Conservation (phyloP, 2,113 vertebrate genomes). For the Orthonyx spaldingii region DNA sequence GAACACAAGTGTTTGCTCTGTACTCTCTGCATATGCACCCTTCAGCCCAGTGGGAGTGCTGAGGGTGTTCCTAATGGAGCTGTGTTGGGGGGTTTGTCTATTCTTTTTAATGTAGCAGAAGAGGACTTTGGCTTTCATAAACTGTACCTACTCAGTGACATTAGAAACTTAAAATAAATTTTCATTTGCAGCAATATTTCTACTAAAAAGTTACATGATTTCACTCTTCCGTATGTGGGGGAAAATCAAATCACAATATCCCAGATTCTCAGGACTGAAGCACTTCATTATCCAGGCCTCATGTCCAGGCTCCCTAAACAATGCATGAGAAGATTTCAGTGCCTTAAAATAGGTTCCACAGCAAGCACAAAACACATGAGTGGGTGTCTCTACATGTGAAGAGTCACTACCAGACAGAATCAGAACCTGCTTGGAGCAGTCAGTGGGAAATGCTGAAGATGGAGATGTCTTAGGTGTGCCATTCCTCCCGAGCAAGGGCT, state of each 20-base stretch:
- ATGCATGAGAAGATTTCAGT: not conserved
- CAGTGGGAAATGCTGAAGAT: not conserved
- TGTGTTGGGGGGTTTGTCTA: not conserved
- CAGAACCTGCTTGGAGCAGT: not conserved
- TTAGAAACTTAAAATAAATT: constrained; percentile 64
- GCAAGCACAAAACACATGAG: not conserved
- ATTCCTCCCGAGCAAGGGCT: not conserved
- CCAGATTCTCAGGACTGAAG: not conserved
- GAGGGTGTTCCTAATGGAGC: constrained; percentile 7
- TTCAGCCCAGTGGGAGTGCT: not conserved
- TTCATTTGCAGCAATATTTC: constrained; percentile 40
- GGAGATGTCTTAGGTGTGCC: fast-evolving
- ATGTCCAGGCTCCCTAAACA: not conserved
- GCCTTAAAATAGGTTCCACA: not conserved
- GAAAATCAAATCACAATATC: not conserved
- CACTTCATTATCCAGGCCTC: not conserved
- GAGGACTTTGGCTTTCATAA: constrained; percentile 51
- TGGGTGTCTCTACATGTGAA: not conserved
- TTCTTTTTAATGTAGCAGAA: constrained; percentile 58
- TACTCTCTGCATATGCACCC: not conserved
- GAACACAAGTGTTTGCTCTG: not conserved
- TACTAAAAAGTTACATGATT: constrained; percentile 24
- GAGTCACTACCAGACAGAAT: not conserved
- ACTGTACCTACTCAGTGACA: constrained; percentile 45
- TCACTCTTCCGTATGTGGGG: not conserved